These are phyloP conservation scores for Caenorhabditis sinica DNA, from an alignment of 2,888 invertebrate genomes.

Conservation along the genomic window DNA sequence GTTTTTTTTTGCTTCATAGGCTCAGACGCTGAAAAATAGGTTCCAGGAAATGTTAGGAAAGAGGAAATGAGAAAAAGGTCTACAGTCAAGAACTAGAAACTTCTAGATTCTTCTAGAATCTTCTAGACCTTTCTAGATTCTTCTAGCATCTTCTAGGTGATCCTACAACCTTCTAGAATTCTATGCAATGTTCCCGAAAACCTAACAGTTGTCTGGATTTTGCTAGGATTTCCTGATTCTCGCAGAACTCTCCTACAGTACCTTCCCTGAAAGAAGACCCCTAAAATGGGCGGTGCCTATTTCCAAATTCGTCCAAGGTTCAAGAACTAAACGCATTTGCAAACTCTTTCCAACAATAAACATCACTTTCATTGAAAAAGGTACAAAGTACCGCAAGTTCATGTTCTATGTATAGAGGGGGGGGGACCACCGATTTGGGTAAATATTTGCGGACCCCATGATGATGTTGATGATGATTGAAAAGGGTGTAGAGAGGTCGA, in stretches of 20 bases:
- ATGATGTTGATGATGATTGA: background rate
- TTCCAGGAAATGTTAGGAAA: too few species aligned
- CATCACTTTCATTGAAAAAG: slow-evolving; percentile 4
- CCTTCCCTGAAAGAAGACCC: background rate
- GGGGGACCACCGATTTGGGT: background rate
- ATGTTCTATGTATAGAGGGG: slow-evolving; percentile 1
- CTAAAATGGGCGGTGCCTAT: background rate
- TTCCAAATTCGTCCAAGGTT: background rate
- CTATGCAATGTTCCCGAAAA: too few species aligned
- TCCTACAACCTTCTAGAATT: too few species aligned
- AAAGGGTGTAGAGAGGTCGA: background rate
- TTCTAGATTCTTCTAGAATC: background rate
- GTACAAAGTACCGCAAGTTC: slow-evolving; percentile 60
- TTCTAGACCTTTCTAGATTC: background rate
- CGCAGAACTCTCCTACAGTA: too few species aligned
- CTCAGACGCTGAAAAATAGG: too few species aligned
- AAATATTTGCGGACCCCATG: slow-evolving; percentile 15
- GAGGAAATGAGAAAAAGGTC: background rate
- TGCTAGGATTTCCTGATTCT: background rate
- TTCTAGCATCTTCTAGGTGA: background rate
- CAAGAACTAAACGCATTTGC: background rate
- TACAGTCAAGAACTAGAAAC: background rate
- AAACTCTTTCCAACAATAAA: too few species aligned
- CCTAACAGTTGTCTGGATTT: background rate
- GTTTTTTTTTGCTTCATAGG: background rate